phyloP scores from a whole-genome alignment of 2,113 vertebrate species.

The Ceratotherium simum region DNA sequence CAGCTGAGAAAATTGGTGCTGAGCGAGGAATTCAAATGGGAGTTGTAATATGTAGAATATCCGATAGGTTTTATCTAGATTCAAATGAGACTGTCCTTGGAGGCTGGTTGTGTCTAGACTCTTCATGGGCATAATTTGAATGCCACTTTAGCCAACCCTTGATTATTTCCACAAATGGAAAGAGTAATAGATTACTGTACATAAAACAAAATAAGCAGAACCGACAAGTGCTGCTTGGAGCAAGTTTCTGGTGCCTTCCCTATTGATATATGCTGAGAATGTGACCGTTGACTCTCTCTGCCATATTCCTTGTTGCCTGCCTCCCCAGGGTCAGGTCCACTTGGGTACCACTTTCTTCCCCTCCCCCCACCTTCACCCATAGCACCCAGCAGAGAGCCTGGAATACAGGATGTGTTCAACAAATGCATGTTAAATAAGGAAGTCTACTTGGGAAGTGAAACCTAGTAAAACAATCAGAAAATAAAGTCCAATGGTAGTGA shows the following conservation, averaged over 20 bases:
- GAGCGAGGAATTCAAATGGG: conserved; percentile 8
- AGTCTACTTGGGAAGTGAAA: background rate
- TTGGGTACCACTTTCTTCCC: background rate
- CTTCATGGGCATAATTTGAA: conserved; percentile 44
- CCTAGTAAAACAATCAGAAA: background rate
- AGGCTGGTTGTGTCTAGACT: background rate
- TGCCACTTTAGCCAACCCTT: conserved; percentile 36
- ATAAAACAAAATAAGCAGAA: conserved; percentile 14
- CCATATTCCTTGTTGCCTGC: background rate
- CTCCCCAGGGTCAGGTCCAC: background rate
- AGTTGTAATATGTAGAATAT: conserved; percentile 12
- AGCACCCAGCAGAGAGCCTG: background rate
- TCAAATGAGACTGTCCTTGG: conserved; percentile 25
- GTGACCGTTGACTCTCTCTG: background rate
- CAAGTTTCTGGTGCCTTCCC: background rate
- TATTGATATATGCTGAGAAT: background rate
- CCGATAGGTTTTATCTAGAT: conserved; percentile 48
- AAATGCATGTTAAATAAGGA: background rate
- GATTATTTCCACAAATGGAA: conserved; percentile 55
- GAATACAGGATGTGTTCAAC: background rate
- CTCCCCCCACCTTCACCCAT: fast-evolving
- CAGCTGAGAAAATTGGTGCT: conserved; percentile 59
- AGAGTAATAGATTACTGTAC: background rate
- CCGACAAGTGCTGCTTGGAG: background rate
- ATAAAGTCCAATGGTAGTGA: background rate